phyloP scores from a whole-genome alignment of 2,797 vertebrate genomes.

The Ibycter americanus region DNA sequence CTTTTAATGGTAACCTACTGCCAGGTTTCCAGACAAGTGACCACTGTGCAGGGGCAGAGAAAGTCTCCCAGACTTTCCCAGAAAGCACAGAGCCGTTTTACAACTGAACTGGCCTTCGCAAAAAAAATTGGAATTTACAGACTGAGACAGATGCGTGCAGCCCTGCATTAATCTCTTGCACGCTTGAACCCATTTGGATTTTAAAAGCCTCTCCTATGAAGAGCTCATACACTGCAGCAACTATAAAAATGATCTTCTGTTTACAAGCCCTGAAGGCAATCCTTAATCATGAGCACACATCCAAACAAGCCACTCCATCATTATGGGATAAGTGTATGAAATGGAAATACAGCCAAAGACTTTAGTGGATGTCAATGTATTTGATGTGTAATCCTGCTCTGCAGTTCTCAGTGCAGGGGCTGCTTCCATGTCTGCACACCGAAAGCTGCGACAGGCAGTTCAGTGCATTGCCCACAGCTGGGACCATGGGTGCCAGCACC shows the following conservation, averaged over 20 bases:
- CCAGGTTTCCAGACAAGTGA: background rate
- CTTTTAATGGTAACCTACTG: background rate
- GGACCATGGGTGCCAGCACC: rapidly evolving
- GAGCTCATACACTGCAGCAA: background rate
- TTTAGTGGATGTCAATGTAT: background rate
- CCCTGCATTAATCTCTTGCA: background rate
- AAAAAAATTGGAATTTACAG: background rate
- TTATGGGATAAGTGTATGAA: background rate
- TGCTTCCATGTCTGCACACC: background rate
- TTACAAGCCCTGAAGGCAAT: background rate
- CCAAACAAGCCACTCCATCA: background rate
- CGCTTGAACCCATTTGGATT: background rate
- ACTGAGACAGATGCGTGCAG: background rate
- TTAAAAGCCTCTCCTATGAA: conserved; percentile 8
- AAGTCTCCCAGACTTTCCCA: background rate
- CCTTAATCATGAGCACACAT: background rate
- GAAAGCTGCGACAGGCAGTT: background rate
- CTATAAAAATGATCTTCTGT: conserved; percentile 4
- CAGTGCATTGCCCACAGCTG: background rate
- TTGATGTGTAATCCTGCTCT: background rate
- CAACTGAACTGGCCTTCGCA: background rate
- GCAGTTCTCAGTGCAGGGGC: background rate
- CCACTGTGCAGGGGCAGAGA: background rate
- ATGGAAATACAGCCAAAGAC: background rate
- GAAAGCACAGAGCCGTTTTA: background rate